These are phyloP conservation scores for Tragelaphus scriptus DNA, from an alignment of 2,113 vertebrate genomes.

Conservation along the genomic window DNA sequence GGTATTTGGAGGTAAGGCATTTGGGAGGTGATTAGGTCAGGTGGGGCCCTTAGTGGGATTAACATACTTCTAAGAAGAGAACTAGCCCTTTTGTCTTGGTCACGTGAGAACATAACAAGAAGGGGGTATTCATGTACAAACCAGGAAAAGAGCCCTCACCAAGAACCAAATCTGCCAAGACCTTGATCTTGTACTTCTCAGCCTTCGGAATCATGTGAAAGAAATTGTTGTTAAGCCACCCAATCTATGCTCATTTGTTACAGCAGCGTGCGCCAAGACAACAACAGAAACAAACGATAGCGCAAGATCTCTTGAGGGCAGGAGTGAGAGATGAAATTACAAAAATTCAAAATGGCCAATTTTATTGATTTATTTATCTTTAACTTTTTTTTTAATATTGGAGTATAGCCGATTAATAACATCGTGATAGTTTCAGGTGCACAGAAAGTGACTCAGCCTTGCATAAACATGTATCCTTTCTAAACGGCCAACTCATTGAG, in stretches of 20 bases:
- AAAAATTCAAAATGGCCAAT: background rate
- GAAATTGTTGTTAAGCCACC: too few relatives aligned
- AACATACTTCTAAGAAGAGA: background rate
- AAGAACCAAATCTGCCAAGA: background rate
- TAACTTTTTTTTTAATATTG: background rate
- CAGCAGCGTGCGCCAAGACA: background rate
- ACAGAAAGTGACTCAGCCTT: background rate
- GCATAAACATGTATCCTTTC: background rate
- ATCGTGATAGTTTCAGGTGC: background rate
- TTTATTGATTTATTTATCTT: background rate
- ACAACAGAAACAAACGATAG: background rate
- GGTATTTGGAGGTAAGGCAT: background rate
- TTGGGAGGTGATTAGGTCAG: background rate
- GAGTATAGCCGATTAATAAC: background rate
- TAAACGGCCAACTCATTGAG: background rate
- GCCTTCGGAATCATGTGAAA: background rate
- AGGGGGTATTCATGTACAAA: too few relatives aligned
- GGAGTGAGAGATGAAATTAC: background rate
- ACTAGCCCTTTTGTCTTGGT: background rate
- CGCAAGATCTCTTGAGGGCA: too few relatives aligned
- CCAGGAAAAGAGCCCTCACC: background rate
- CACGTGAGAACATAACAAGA: background rate
- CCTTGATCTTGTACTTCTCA: background rate
- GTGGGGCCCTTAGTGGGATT: background rate
- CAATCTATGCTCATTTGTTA: background rate